Base-by-base conservation (phyloP, 2,797 vertebrate genomes). In the Typhlichthys eigenmanni region DNA sequence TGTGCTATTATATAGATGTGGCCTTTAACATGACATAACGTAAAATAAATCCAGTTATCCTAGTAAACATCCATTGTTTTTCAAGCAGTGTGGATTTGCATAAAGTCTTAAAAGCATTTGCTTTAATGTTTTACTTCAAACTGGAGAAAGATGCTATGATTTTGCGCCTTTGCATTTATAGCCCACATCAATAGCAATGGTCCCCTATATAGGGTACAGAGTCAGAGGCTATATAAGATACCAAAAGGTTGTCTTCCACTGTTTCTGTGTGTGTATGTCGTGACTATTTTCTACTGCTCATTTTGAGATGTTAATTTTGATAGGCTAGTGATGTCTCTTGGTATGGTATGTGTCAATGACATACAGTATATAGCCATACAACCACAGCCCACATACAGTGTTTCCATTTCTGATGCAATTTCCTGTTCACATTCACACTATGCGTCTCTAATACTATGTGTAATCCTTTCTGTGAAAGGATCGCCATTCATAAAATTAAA, bases 401-500 rank as follows among this genome's bases (percentile, higher is more conserved):
- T 69, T 57, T 49, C 79, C 34, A 9, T 38, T 38, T 9, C 34
- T 9, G 34, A 38, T 38, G 5, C 5, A 16, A 11, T 13, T 34
- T 13, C n/a, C 13, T 32, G 53, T 70, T 81, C 76, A 77, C 83
- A 75, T 67, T 59, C 73, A 47, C 65, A 74, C 34, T 81, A 73
- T 78, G 81, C 64, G 75, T 85, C 69, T 80, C 75, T 85, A 82
- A 85, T 87, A 57, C 55, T 55, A 80, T 68, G 55, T 76, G 77
- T 90, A 84, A 82, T 94, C 96, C 96, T 97, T 98, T 98, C 95
- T 93, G 93, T 98, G 96, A 98, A 98, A 97, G 96, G 96, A 94
- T 92, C 86, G 75, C 74, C 84, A 83, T 17, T 86, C 76, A 7
- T 83, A 85, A 66, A 84, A 84, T 80, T 57, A 34, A 52, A 69